Base-by-base conservation (phyloP, 1,140 invertebrate genomes). In the Bathynomus jamesi region DNA sequence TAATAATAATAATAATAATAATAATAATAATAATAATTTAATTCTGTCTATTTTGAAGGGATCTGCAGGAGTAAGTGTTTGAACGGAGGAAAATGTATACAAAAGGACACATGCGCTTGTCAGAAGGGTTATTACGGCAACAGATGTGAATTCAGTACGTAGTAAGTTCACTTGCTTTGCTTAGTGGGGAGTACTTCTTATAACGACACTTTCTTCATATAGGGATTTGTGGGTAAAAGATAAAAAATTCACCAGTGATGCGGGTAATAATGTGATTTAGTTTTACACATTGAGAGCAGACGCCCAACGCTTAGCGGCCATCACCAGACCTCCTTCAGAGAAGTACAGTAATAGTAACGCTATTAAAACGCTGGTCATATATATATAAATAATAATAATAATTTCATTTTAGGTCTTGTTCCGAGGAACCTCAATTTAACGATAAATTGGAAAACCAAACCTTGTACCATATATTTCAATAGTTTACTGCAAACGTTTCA, bases 71-170 rank as follows among this genome's bases (percentile, higher is more conserved):
- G 94, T 77, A 94, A 94, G 82, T 96, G 94, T 83, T 82, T 92
- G 69, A 95, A 96, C 80, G 93, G 93, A n/a, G 94, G 94, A 10
- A 95, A 95, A 85, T 96, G 94, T 80, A 87, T 95, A 78, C 91
- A 94, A 81, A 95, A 95, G 81, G 93, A 95, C 80, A 92, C 89
- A 8, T 95, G 93, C 79, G 88, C 91, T 78, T 95, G 93, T 83
- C 86, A 92, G 2, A 92, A 91, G 82, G 93, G 93, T 40, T 95
- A 91, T 82, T 95, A 92, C 83, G 93, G 93, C 70, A 83, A 89
- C 27, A 87, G 87, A 67, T 96, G 94, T 82, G 92, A 95, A 88
- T 93, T 90, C 83, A 94, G 92, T 94, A 86, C 90, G 90, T 90
- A 32, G 64, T 11, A 28, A 27, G 25, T 24, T 31, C 21, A 11